Evolutionary conservation across 2,113 vertebrate species (phyloP), one percentile per base, ranked within the genome.

Genomic region (Zingel zingel): DNA sequence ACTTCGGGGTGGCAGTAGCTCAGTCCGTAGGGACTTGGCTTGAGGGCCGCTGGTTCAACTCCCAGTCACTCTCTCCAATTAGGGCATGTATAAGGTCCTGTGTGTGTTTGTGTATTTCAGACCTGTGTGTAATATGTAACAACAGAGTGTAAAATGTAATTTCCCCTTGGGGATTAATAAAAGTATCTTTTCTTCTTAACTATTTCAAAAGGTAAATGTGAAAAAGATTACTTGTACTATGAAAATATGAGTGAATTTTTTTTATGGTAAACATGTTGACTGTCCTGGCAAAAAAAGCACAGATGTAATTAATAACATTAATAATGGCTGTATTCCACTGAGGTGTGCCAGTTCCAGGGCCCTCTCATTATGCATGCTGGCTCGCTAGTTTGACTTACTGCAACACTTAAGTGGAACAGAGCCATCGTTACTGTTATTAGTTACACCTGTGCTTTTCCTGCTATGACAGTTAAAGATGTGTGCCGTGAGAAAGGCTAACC

Each of bases 381-480:
- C 51, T 63, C 56, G 3, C 59, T 11, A 5, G 9, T 13, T 39
- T 51, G 36, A 71, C 71, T 59, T 50, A 23, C 43, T 66, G 65
- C 9, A 54, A 50, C 43, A 62, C 66, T 19, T 2, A 21, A 51
- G 65, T 68, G 65, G 4, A 82, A 61, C 81, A 30, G 47, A 65
- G 61, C 72, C 56, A 77, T 25, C 9, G 6, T n/a, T 23, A 48
- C 0, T 6, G 18, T 43, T 39, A 39, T 43, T 47, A n/a, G 65
- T 65, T n/a, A 64, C 19, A 64, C 23, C 18, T 71, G 59, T 25
- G 64, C 62, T 39, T 54, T 67, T 71, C 72, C 67, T 61, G 72
- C 47, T 48, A 18, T 51, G 73, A 65, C 36, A 59, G 12, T 25
- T 56, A 12, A 3, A 50, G 50, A 36, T 36, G 30, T 36, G 27